These are phyloP conservation scores for Salvelinus sp. DNA, from an alignment of 2,113 vertebrate genomes.

Conservation along the genomic window DNA sequence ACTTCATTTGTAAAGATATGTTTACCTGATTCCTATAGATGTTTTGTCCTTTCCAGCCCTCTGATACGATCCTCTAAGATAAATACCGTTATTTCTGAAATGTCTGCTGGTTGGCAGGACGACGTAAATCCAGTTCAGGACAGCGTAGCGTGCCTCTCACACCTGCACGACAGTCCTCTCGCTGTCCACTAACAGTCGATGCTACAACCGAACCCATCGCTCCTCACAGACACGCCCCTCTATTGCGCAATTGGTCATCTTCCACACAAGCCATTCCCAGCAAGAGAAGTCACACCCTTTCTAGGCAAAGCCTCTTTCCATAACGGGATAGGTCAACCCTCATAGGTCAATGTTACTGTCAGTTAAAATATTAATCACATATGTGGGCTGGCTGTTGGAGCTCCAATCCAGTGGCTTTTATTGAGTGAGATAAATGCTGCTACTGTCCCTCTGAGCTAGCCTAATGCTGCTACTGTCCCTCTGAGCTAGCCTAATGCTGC, in stretches of 20 bases:
- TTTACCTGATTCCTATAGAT: not conserved
- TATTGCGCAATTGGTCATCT: constrained; percentile 4
- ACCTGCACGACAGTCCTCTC: constrained; percentile 18
- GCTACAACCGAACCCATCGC: constrained; percentile 17
- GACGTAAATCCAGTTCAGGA: constrained; percentile 1
- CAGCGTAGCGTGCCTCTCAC: constrained; percentile 3
- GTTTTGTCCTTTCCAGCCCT: not conserved
- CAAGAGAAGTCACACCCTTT: no score
- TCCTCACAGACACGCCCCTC: constrained; percentile 2
- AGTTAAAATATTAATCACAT: not conserved
- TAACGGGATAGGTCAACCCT: not conserved
- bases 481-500: no score
- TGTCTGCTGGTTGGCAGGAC: constrained; percentile 6
- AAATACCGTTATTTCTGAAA: constrained; percentile 2
- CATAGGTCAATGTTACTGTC: constrained; percentile 14
- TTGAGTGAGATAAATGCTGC: not conserved
- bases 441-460: not conserved
- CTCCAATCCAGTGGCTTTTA: not conserved
- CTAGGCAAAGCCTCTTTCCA: no score
- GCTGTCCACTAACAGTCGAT: not conserved
- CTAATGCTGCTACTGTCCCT: no score
- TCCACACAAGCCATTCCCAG: no score
- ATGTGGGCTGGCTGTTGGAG: not conserved
- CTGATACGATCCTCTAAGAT: not conserved
- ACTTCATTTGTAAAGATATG: not conserved